A percentile compares a stretch with the other conserved stretches of the same genome.
These are phyloP conservation scores for Otolemur crassicaudatus DNA, from an alignment of 2,797 vertebrate species.

Conservation along the genomic window DNA sequence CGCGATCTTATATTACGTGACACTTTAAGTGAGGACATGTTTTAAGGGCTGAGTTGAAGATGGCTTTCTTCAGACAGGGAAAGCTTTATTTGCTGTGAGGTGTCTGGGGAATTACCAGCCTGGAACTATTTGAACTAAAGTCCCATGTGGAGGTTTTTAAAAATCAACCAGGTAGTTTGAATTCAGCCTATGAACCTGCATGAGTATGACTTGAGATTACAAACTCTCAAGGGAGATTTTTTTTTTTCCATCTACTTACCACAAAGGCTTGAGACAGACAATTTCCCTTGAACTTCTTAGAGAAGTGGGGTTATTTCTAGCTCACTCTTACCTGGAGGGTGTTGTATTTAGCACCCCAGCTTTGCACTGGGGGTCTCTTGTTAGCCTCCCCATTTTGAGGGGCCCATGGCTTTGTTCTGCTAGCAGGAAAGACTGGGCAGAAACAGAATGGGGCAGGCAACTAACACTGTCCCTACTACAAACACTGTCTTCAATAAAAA, in stretches of 20 bases:
- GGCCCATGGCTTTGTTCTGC: background rate
- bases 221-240: background rate
- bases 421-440: background rate
- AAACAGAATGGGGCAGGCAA: background rate
- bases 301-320: background rate
- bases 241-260: background rate
- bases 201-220: background rate
- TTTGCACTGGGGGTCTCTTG: background rate
- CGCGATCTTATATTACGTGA: background rate
- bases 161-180: conserved; percentile 51
- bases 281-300: background rate
- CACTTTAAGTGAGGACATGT: background rate
- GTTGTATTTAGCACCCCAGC: background rate
- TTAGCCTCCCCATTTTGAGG: background rate
- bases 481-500: conserved; percentile 3
- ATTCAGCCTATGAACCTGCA: conserved; percentile 39
- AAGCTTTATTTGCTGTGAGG: background rate
- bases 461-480: background rate
- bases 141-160: conserved; percentile 22
- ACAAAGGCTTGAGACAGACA: background rate
- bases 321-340: background rate
- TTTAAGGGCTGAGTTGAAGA: background rate
- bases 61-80: background rate
- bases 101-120: background rate
- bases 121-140: conserved; percentile 16